Evolutionary conservation across 1,140 invertebrate genomes (phyloP), one percentile per base, ranked within the genome.

Genomic region (Melitaea cinxia): DNA sequence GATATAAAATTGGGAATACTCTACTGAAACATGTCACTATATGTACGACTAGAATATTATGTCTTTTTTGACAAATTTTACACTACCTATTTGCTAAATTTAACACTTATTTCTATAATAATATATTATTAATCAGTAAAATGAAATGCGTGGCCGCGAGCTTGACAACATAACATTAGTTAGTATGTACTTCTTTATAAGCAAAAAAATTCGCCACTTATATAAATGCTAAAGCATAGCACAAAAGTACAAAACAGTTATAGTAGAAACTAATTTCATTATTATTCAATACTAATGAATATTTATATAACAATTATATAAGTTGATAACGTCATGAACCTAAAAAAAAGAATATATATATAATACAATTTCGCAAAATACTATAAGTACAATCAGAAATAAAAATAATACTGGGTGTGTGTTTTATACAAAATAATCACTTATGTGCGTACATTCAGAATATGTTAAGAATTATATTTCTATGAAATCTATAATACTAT

Each of bases 41-140:
- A 2, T 57, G 57, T 68, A 68, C 54, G 66, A 68, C 66, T 68
- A 68, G 66, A 68, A 67, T 50, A 52, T 67, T 30, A 63, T 63
- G 60, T 63, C 65, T 58, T 33, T n/a, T 42, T 53, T n/a, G 21
- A 24, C 35, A 42, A 61, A 55, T 35, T 17, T 49, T 49, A 42
- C 26, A n/a, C 35, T 55, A 63, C 28, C 28, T 12, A 47, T 33
- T n/a, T 35, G 55, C 33, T 61, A 62, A 55, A 6, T 42, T 30
- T 55, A 45, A 62, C 35, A 39, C 39, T 62, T 54, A 61, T 45
- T 45, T 23, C 37, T 54, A 42, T n/a, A n/a, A n/a, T n/a, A n/a
- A n/a, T 42, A 53, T 42, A 42, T 19, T n/a, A 45, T 21, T 45
- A 45, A 45, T 19, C 42, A 47, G 42, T 47, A 23, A 7, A 45